Percentiles rank a stretch among this genome's conserved stretches.
Evolutionary conservation across 2,888 invertebrate species (phyloP).

Genomic region (Hemistola chrysoprasaria): DNA sequence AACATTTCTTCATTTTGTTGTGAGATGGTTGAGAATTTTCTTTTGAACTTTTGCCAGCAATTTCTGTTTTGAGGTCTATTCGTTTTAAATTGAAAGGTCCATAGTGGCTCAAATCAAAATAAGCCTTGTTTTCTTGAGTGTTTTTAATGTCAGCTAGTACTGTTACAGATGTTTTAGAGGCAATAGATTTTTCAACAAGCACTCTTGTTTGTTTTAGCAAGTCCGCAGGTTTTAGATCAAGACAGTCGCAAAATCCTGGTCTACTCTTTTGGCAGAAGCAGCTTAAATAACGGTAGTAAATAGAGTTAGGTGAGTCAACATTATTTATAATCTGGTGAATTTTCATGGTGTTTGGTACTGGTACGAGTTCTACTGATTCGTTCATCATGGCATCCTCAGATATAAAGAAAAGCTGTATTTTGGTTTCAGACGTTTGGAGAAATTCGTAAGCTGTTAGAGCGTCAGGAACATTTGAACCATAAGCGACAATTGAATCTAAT

Average conservation of each 20-base stretch:
- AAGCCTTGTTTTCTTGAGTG: slow-evolving; percentile 1
- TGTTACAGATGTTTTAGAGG: slow-evolving; percentile 1
- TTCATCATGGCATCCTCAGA: not conserved
- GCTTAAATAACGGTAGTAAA: slow-evolving; percentile 6
- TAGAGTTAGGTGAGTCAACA: slow-evolving; percentile 1
- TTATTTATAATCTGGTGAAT: slow-evolving; percentile 8
- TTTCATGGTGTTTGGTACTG: slow-evolving; percentile 6
- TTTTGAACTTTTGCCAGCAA: slow-evolving; percentile 2
- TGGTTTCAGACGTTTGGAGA: too few relatives aligned
- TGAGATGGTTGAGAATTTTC: slow-evolving; percentile 4
- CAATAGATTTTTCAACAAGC: not conserved
- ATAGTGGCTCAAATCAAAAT: slow-evolving; percentile 6
- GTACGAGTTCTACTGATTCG: not conserved
- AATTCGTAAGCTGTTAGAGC: slow-evolving; percentile 22
- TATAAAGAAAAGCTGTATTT: slow-evolving; percentile 16
- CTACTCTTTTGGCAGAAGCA: slow-evolving; percentile 10
- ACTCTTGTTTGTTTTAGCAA: not conserved
- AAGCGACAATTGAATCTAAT: slow-evolving; percentile 25
- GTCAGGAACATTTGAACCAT: slow-evolving; percentile 26
- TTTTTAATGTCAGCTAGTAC: slow-evolving; percentile 8
- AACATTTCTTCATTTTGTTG: slow-evolving; percentile 1
- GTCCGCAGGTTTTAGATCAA: not conserved
- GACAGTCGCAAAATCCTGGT: slow-evolving; percentile 5
- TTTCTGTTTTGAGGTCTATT: too few relatives aligned
- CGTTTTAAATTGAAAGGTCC: not conserved